Base-by-base conservation (phyloP, 2,888 invertebrate genomes). In the Eupithecia dodoneata region DNA sequence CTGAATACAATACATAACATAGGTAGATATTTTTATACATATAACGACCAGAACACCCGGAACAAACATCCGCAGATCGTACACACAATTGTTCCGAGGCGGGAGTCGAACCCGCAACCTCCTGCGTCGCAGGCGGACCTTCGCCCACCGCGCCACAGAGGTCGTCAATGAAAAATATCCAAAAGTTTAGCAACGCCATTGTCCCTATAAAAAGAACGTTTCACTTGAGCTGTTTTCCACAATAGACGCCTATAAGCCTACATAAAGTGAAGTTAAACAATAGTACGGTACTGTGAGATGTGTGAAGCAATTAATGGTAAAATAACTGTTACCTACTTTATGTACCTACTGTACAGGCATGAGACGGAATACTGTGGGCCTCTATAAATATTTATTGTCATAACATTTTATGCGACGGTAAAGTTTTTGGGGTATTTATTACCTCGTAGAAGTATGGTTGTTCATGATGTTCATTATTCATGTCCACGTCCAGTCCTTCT, bases 311-410 rank as follows among this genome's bases (percentile, higher is more conserved):
- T 78, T 78, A 75, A 75, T 76, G 75, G 69, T 45, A 30, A 47
- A 65, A 74, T 55, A 79, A 79, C 79, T 72, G 79, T 79, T 71
- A 42, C 76, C 79, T 76, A 79, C 74, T 76, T 75, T 73, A 70
- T 30, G 63, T 30, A 5, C 7, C 44, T 44, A 59, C 74, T 74
- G 52, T n/a, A 45, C 42, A 69, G 3, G 4, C 66, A 10, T 55
- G 42, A n/a, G 42, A n/a, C 10, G 9, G 45, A 45, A 44, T n/a
- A 45, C 3, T 69, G 3, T 67, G 42, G 42, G 15, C 42, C 15
- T 66, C 15, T 42, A 6, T 42, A 15, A 42, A 66, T 45, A 45
- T 69, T n/a, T 45, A 10, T 69, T 42, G n/a, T 9, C 9, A 59
- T 18, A 3, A 7, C 7, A 59, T 59, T 59, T 59, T 7, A 59